A percentile compares a stretch with the other conserved stretches of the same genome.
Conservation (phyloP, 92 coral and sea anemone species). For the Epizoanthus rinbou region DNA sequence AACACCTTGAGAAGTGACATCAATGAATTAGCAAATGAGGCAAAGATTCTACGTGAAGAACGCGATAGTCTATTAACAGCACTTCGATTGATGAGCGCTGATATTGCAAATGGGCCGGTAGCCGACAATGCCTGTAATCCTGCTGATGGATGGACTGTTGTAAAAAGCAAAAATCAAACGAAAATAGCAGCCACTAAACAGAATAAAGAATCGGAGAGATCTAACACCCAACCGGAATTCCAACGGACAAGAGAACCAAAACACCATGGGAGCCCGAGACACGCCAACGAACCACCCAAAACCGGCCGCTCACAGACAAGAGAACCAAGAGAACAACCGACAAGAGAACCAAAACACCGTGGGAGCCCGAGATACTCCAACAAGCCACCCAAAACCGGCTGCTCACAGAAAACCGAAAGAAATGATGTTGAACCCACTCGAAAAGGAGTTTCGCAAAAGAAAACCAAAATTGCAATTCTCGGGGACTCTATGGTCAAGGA, state of each 20-base stretch:
- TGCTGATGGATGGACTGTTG: not conserved
- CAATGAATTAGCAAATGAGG: not conserved
- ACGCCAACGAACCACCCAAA: not conserved
- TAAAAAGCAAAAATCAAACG: not conserved
- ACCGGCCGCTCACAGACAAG: not conserved
- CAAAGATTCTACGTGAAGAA: constrained; percentile 1
- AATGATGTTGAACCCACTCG: not conserved
- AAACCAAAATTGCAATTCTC: constrained; percentile 6
- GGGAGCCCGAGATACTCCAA: not conserved
- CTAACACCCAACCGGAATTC: not conserved
- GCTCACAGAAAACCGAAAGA: no score
- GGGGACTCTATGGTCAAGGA: constrained; percentile 18
- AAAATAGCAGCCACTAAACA: not conserved
- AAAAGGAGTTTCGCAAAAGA: constrained; percentile 14
- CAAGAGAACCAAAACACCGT: not conserved
- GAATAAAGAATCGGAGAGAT: not conserved
- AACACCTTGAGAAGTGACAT: not conserved
- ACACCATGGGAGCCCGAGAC: not conserved
- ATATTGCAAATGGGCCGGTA: constrained; percentile 1
- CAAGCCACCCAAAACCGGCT: no score
- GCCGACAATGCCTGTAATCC: not conserved
- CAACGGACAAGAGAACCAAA: not conserved
- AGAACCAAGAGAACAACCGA: not conserved
- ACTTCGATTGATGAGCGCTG: not conserved
- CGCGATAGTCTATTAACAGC: constrained; percentile 18